Conservation (phyloP, 2,113 vertebrate species). For the Paracanthobrama guichenoti region DNA sequence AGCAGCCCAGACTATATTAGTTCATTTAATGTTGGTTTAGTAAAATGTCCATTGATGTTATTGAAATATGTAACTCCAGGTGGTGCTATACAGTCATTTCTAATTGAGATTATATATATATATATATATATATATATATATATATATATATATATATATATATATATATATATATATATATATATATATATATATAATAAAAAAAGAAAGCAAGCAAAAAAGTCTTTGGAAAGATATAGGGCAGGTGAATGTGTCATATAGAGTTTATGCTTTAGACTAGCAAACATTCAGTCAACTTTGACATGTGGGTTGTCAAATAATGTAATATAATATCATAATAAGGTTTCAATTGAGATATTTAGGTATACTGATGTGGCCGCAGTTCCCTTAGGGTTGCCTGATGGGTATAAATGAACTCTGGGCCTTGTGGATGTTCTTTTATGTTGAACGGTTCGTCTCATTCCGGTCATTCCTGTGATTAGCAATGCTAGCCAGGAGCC, state of each 20-base stretch:
- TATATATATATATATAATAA: no score
- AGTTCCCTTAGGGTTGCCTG: not conserved
- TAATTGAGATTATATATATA: not conserved
- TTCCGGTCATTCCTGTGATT: constrained; percentile 72
- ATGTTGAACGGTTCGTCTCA: constrained; percentile 35
- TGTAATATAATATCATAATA: not conserved
- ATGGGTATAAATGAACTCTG: constrained; percentile 32
- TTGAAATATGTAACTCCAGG: not conserved
- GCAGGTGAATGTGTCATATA: not conserved
- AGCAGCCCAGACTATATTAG: not conserved
- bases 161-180: no score
- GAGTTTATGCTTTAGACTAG: not conserved
- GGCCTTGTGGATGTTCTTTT: constrained; percentile 5
- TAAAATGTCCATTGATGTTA: not conserved
- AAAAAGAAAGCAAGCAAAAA: no score
- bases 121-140: no score
- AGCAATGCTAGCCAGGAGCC: constrained; percentile 58
- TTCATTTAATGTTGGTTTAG: not conserved
- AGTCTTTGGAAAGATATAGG: not conserved
- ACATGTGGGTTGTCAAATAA: constrained; percentile 9
- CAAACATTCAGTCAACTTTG: not conserved
- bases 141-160: no score
- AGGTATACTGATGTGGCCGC: not conserved
- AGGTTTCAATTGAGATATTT: constrained; percentile 2
- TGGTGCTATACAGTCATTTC: not conserved